Evolutionary conservation across 2,888 invertebrate species (phyloP).

Genomic region (Nymphalis c-album): DNA sequence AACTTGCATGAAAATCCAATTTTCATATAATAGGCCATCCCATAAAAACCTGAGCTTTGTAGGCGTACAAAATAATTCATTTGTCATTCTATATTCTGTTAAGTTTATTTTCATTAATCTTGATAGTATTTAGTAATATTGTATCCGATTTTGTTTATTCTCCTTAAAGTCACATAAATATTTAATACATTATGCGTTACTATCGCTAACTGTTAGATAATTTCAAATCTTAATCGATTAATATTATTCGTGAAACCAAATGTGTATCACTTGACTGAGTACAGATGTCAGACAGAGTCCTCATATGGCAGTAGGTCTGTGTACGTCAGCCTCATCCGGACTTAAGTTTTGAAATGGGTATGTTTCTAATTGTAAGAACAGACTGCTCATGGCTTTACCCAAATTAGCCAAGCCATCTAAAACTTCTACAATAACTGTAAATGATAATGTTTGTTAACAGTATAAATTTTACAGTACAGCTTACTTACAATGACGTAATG

Average conservation of each 20-base stretch:
- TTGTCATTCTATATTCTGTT: not conserved
- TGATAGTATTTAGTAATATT: too few relatives aligned
- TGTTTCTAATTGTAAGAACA: slow-evolving; percentile 1
- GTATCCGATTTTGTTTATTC: too few relatives aligned
- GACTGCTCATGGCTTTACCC: slow-evolving; percentile 4
- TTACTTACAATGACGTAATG: too few relatives aligned
- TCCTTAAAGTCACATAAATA: too few relatives aligned
- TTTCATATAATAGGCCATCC: slow-evolving; percentile 23
- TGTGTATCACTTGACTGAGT: not conserved
- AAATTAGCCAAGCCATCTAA: slow-evolving; percentile 6
- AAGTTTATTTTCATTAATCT: too few relatives aligned
- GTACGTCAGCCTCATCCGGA: not conserved
- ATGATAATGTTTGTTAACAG: not conserved
- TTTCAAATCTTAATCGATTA: too few relatives aligned
- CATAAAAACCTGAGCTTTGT: slow-evolving; percentile 12
- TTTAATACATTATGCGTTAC: too few relatives aligned
- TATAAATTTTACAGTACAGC: too few relatives aligned
- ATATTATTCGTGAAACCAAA: too few relatives aligned
- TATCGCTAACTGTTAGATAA: too few relatives aligned
- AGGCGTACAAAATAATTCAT: slow-evolving; percentile 6
- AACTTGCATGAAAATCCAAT: slow-evolving; percentile 42
- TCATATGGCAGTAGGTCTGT: not conserved
- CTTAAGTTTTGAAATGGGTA: slow-evolving; percentile 10
- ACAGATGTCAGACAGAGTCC: not conserved
- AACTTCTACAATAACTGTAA: slow-evolving; percentile 2